phyloP scores from a whole-genome alignment of 2,888 invertebrate genomes.

The Uloborus plumipes region DNA sequence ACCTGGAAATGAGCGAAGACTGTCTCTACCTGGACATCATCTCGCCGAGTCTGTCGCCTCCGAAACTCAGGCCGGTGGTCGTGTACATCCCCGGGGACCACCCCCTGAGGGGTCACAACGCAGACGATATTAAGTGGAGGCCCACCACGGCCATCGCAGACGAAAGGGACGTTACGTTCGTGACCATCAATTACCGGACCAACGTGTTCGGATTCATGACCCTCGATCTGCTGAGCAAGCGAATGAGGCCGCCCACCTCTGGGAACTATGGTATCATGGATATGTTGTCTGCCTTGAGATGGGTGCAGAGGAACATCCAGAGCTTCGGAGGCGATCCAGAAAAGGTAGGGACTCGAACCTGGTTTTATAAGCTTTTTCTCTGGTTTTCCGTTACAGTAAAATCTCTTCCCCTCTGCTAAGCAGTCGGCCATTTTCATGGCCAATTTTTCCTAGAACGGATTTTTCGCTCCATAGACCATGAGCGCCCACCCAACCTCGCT shows the following conservation, averaged over 20 bases:
- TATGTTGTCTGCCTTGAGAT: conserved; percentile 82
- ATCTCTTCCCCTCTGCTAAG: too few relatives aligned
- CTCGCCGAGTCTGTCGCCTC: conserved; percentile 75
- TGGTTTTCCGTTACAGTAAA: neutral
- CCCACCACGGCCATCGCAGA: conserved; percentile 84
- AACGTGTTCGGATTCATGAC: conserved; percentile 83
- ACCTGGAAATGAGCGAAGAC: conserved; percentile 74
- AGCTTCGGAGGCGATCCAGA: conserved; percentile 86
- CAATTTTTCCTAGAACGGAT: too few relatives aligned
- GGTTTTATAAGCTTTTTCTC: too few relatives aligned
- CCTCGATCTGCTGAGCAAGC: conserved; percentile 76
- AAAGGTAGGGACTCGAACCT: conserved; percentile 48
- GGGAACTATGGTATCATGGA: conserved; percentile 90
- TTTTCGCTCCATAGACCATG: too few relatives aligned
- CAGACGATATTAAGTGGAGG: conserved; percentile 72
- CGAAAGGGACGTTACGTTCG: conserved; percentile 85
- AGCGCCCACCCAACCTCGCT: too few relatives aligned
- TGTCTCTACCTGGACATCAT: conserved; percentile 84
- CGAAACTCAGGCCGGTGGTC: conserved; percentile 64
- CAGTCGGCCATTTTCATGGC: too few relatives aligned
- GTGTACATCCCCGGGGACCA: conserved; percentile 66
- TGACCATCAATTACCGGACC: conserved; percentile 86
- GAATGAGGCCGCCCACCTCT: conserved; percentile 81
- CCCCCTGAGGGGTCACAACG: conserved; percentile 64
- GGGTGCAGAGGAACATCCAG: conserved; percentile 85